A percentile compares a stretch with the other conserved stretches of the same genome.
These are phyloP conservation scores for Discoglossus pictus DNA, from an alignment of 2,797 vertebrate species.

Conservation along the genomic window DNA sequence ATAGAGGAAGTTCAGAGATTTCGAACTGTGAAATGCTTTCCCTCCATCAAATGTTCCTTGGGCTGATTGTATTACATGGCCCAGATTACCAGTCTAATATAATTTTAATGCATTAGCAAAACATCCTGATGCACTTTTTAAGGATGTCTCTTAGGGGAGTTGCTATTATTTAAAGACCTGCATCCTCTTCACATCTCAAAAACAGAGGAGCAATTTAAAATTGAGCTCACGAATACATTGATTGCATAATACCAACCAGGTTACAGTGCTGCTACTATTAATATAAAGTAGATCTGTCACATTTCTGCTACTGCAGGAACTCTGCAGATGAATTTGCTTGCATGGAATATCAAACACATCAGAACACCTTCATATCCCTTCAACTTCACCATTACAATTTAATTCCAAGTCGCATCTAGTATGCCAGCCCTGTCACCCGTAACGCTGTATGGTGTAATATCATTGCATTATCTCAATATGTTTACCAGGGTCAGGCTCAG, in stretches of 20 bases:
- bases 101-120: no score
- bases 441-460: not conserved
- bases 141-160: no score
- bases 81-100: no score
- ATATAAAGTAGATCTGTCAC: conserved; percentile 37
- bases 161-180: no score
- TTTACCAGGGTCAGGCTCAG: conserved; percentile 23
- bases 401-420: no score
- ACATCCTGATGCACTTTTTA: no score
- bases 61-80: no score
- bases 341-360: conserved; percentile 21
- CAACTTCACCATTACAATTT: not conserved
- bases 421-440: not conserved
- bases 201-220: conserved; percentile 26
- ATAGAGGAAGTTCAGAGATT: no score
- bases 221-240: conserved; percentile 37
- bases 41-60: no score
- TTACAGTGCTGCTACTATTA: conserved; percentile 21
- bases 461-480: conserved; percentile 3
- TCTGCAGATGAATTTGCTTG: conserved; percentile 40
- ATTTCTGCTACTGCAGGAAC: conserved; percentile 39
- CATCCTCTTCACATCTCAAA: conserved; percentile 16
- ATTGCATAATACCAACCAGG: conserved; percentile 37
- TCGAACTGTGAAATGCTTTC: no score
- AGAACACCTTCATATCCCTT: not conserved